These are phyloP conservation scores for Nephila pilipes DNA, from an alignment of 1,140 invertebrate species.

Conservation along the genomic window DNA sequence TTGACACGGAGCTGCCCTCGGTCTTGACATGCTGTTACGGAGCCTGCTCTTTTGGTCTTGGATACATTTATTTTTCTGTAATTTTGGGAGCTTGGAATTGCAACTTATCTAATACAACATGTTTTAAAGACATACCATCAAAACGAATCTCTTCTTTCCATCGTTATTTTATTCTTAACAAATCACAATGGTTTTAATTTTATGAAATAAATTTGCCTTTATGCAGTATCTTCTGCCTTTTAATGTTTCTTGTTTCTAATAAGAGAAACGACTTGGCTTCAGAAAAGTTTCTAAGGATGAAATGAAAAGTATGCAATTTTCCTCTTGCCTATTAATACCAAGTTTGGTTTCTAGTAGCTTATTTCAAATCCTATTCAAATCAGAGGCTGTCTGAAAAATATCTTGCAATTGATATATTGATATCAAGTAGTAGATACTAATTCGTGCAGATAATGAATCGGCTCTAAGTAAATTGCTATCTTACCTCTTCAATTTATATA, in stretches of 20 bases:
- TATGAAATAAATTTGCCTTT: neutral
- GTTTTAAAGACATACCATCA: neutral
- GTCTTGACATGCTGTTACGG: slow-evolving; percentile 1
- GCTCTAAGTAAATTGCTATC: no score
- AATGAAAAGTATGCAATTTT: no score
- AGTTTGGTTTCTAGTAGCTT: no score
- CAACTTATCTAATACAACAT: neutral
- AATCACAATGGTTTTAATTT: neutral
- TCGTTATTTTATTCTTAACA: neutral
- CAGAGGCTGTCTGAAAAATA: no score
- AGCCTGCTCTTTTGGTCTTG: neutral
- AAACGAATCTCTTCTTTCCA: neutral
- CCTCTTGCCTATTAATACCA: no score
- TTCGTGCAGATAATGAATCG: no score
- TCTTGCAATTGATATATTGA: no score
- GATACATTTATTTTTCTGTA: no score
- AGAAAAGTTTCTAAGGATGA: no score
- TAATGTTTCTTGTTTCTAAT: neutral
- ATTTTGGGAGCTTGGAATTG: neutral
- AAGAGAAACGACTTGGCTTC: neutral
- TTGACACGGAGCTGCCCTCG: neutral
- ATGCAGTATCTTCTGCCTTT: neutral
- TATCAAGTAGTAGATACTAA: no score
- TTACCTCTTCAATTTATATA: no score
- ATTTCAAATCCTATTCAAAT: no score